Evolutionary conservation across 2,797 vertebrate genomes (phyloP).

Genomic region (Neoniphon sammara): DNA sequence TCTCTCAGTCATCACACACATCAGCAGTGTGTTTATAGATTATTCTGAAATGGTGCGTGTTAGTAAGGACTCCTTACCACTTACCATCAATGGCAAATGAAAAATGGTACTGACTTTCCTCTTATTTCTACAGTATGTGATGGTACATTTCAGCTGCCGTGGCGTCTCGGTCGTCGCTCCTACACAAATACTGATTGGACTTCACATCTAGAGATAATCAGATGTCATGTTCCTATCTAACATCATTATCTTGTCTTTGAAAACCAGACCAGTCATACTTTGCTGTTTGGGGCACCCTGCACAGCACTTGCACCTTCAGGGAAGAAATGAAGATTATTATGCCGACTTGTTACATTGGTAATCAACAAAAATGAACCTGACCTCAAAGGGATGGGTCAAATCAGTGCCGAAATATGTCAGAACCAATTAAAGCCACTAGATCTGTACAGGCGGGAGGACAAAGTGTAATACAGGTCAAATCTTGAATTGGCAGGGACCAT

Average conservation of each 20-base stretch:
- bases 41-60: neutral
- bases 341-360: conserved; percentile 55
- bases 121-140: conserved; percentile 29
- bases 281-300: conserved; percentile 41
- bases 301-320: conserved; percentile 55
- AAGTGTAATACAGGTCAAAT: conserved; percentile 3
- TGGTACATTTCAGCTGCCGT: conserved; percentile 46
- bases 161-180: conserved; percentile 47
- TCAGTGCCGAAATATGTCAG: conserved; percentile 31
- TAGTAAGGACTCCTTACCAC: neutral
- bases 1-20: conserved; percentile 21
- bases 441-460: neutral
- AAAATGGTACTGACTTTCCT: conserved; percentile 25
- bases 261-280: conserved; percentile 42
- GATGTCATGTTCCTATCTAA: conserved; percentile 23
- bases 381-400: conserved; percentile 32
- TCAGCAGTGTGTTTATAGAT: neutral
- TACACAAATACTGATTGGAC: conserved; percentile 55
- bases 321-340: conserved; percentile 60
- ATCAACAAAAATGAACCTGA: conserved; percentile 58
- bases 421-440: conserved; percentile 48
- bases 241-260: conserved; percentile 4
- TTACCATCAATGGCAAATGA: neutral
- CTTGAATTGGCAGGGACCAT: conserved; percentile 44
- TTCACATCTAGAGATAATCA: conserved; percentile 53